phyloP scores from a whole-genome alignment of 2,797 vertebrate species.

The Oreochromis mossambicus region DNA sequence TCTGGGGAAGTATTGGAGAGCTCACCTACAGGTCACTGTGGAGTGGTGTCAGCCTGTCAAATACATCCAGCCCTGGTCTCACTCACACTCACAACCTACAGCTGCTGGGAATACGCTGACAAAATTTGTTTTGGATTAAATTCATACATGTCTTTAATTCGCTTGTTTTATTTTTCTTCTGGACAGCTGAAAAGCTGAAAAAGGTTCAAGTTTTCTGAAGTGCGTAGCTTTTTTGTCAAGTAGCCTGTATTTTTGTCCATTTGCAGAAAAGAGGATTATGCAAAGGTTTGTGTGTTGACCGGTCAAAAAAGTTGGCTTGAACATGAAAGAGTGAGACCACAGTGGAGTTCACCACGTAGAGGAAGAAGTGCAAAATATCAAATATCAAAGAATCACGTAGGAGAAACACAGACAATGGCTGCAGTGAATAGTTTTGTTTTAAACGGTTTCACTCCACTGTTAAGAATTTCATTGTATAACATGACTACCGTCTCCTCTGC shows the following conservation, averaged over 20 bases:
- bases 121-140: background rate
- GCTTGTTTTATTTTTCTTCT: background rate
- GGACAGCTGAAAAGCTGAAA: background rate
- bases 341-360: background rate
- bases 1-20: constrained; percentile 28
- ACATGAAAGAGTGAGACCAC: background rate
- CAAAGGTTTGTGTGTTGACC: background rate
- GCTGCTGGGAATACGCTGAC: background rate
- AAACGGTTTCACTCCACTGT: background rate
- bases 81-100: background rate
- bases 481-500: background rate
- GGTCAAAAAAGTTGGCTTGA: background rate
- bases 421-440: background rate
- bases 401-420: background rate
- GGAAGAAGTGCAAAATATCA: background rate
- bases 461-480: background rate
- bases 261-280: background rate
- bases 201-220: background rate
- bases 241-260: background rate
- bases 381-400: background rate
- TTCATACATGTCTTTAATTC: background rate
- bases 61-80: background rate
- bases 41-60: constrained; percentile 25
- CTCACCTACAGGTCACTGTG: constrained; percentile 38
- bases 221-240: background rate